Evolutionary conservation across 2,888 invertebrate species (phyloP), one percentile per base, ranked within the genome.

Genomic region (Bembecia ichneumoniformis): DNA sequence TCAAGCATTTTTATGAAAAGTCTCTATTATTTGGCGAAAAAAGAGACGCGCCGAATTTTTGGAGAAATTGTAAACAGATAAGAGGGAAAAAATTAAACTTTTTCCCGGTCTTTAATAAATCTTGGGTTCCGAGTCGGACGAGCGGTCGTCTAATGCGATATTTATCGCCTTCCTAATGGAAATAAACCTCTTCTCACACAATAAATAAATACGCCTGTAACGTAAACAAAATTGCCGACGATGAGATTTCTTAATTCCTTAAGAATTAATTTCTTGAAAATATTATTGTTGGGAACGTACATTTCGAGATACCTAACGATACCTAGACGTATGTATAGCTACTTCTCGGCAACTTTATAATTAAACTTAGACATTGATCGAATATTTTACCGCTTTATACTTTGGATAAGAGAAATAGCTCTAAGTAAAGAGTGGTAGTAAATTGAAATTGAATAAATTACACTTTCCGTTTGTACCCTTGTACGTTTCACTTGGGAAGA

Each of bases 101-200:
- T 66, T 63, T 59, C 56, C 64, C 63, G 65, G 64, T 67, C 64
- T 66, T n/a, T 74, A 74, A 77, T 82, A 81, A 81, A 82, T 82
- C 75, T 72, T 60, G 48, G 53, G 56, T 56, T 51, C 55, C 48
- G 52, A 51, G 47, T 50, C 48, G 62, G 64, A 59, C 62, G 60
- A 58, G 63, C 66, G 66, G 72, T 71, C 62, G 61, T 68, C 73
- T 81, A 80, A 83, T 80, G 80, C 71, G 77, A 76, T 83, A 81
- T 82, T 82, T 82, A 82, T 82, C 77, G 70, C 65, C 58, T 52
- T 60, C 64, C 62, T 68, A 68, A 71, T 72, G 76, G 66, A 68
- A 75, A 77, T 71, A 74, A 74, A 74, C 28, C 75, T 70, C 69
- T 69, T 71, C 65, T 62, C 64, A 64, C 68, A 65, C 28, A 28